Percentiles rank a stretch among this genome's conserved stretches.
Evolutionary conservation across 2,797 vertebrate genomes (phyloP).

Genomic region (Hylomyscus alleni): DNA sequence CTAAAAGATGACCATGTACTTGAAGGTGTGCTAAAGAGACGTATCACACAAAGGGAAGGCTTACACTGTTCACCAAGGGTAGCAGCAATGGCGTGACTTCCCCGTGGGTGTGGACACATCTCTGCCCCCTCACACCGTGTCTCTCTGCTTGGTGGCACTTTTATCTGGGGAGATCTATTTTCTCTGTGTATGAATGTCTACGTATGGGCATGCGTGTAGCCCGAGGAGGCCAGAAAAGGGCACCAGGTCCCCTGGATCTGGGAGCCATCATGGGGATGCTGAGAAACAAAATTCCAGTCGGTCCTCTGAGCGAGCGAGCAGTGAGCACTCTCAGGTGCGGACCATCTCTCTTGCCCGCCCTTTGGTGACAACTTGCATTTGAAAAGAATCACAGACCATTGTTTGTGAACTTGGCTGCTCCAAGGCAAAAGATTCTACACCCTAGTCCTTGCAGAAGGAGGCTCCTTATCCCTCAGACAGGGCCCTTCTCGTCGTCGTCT

Average conservation of each 20-base stretch:
- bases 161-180: not conserved
- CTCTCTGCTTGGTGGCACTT: not conserved
- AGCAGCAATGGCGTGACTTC: not conserved
- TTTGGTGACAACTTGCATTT: not conserved
- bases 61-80: no score
- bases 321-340: not conserved
- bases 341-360: not conserved
- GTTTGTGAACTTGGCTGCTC: not conserved
- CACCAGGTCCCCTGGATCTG: not conserved
- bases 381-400: not conserved
- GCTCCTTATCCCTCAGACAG: not conserved
- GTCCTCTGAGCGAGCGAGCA: not conserved
- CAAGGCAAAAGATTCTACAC: not conserved
- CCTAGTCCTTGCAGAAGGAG: not conserved
- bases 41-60: not conserved
- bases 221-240: not conserved
- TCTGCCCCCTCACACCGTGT: accelerated
- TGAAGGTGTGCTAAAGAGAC: not conserved
- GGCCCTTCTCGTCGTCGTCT: no score
- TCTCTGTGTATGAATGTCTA: not conserved
- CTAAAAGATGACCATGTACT: not conserved
- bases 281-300: not conserved
- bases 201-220: not conserved
- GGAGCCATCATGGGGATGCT: not conserved
- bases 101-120: not conserved